phyloP scores from a whole-genome alignment of 2,888 invertebrate species.

The Andricus quercusramuli region DNA sequence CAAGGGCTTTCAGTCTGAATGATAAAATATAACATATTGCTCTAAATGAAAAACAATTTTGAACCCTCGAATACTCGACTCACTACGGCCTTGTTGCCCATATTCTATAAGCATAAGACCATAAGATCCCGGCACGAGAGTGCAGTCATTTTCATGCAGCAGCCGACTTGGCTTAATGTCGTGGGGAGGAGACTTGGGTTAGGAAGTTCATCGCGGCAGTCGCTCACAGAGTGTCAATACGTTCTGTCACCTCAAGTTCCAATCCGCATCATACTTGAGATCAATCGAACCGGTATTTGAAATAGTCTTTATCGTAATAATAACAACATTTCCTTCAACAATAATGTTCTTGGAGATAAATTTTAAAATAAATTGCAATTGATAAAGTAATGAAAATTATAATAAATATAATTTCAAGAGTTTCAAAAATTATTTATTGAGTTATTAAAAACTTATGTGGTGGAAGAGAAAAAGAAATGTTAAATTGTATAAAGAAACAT shows the following conservation, averaged over 20 bases:
- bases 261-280: background rate
- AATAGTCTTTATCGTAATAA: background rate
- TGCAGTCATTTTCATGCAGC: slow-evolving; percentile 56
- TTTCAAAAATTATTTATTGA: background rate
- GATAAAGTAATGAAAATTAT: background rate
- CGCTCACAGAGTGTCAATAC: slow-evolving; percentile 42
- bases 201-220: slow-evolving; percentile 68
- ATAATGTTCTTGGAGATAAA: background rate
- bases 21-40: background rate
- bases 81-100: background rate
- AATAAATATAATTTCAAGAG: background rate
- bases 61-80: background rate
- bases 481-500: slow-evolving; percentile 11
- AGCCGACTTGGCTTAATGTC: slow-evolving; percentile 65
- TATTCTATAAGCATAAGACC: no score
- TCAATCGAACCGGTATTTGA: background rate
- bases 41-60: background rate
- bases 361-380: background rate
- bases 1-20: background rate
- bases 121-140: slow-evolving; percentile 44
- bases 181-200: slow-evolving; percentile 63
- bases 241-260: slow-evolving; percentile 30
- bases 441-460: no score
- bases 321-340: background rate
- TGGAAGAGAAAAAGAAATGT: background rate